phyloP scores from a whole-genome alignment of 2,888 invertebrate species.

The Gonocerus acuteangulatus region DNA sequence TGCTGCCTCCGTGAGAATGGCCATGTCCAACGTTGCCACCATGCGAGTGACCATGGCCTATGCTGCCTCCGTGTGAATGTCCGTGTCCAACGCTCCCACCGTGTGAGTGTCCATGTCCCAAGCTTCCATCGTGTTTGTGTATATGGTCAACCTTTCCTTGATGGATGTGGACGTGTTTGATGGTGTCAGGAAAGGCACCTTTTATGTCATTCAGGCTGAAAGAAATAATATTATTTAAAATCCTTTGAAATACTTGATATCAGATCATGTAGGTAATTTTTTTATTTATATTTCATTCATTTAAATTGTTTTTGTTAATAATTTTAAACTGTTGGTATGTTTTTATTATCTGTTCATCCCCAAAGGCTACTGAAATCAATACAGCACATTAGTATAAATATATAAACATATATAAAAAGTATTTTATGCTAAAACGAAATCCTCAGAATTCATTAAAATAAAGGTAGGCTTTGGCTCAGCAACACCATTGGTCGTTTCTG shows the following conservation, averaged over 20 bases:
- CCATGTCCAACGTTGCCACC: slow-evolving; percentile 34
- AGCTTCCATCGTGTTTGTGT: slow-evolving; percentile 33
- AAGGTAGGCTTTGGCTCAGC: too few species aligned
- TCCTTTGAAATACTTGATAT: background rate
- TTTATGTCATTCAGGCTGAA: slow-evolving; percentile 1
- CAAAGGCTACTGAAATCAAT: too few species aligned
- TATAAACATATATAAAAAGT: too few species aligned
- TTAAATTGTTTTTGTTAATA: too few species aligned
- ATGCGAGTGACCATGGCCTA: slow-evolving; percentile 33
- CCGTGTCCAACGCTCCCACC: slow-evolving; percentile 32
- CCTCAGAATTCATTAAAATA: too few species aligned
- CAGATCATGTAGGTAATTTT: too few species aligned
- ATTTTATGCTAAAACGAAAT: too few species aligned
- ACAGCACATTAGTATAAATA: too few species aligned
- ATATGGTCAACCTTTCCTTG: slow-evolving; percentile 31
- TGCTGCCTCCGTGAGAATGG: slow-evolving; percentile 30
- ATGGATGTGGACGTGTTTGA: slow-evolving; percentile 29
- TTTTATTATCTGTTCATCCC: too few species aligned
- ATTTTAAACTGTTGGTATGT: too few species aligned
- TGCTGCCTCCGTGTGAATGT: slow-evolving; percentile 31
- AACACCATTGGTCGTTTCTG: too few species aligned
- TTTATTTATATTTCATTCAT: background rate
- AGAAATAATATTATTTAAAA: too few species aligned
- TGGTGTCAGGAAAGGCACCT: slow-evolving; percentile 17
- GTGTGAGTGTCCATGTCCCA: slow-evolving; percentile 33